Percentiles rank a stretch among this genome's conserved stretches.
These are phyloP conservation scores for Sparidentex hasta DNA, from an alignment of 2,797 vertebrate species.

Conservation along the genomic window DNA sequence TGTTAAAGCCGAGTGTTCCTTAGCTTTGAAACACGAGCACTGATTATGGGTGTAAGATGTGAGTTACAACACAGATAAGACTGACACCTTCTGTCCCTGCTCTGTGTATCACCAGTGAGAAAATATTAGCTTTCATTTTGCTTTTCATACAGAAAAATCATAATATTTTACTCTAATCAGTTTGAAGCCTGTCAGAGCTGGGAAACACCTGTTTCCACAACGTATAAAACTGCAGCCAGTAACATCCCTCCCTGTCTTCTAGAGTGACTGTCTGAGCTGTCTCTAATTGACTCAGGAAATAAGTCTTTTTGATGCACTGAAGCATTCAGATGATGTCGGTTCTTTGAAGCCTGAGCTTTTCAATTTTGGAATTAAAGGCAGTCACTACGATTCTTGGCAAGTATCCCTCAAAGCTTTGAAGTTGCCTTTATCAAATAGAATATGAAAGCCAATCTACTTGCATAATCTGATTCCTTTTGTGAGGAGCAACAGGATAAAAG, in stretches of 20 bases:
- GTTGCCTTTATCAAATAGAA: constrained; percentile 58
- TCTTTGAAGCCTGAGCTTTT: constrained; percentile 89
- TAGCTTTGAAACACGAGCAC: too few species aligned
- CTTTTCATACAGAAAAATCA: background rate
- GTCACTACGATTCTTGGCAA: constrained; percentile 87
- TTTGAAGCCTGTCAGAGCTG: background rate
- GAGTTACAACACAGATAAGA: background rate
- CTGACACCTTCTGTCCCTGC: background rate
- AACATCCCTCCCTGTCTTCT: background rate
- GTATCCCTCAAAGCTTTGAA: constrained; percentile 83
- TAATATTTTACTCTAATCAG: background rate
- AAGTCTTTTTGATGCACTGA: constrained; percentile 80
- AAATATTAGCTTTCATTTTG: background rate
- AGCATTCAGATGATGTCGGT: constrained; percentile 86
- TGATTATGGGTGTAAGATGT: background rate
- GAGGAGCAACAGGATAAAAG: constrained; percentile 65
- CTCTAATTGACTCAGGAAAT: constrained; percentile 83
- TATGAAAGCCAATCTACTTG: constrained; percentile 73
- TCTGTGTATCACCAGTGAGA: background rate
- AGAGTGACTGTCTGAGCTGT: constrained; percentile 70
- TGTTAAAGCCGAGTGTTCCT: too few species aligned
- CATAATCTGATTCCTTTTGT: constrained; percentile 63
- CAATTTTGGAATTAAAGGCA: constrained; percentile 84
- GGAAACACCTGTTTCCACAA: background rate
- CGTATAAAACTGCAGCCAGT: background rate